Conservation (phyloP, 2,888 invertebrate genomes). For the Calephelis perditalis region DNA sequence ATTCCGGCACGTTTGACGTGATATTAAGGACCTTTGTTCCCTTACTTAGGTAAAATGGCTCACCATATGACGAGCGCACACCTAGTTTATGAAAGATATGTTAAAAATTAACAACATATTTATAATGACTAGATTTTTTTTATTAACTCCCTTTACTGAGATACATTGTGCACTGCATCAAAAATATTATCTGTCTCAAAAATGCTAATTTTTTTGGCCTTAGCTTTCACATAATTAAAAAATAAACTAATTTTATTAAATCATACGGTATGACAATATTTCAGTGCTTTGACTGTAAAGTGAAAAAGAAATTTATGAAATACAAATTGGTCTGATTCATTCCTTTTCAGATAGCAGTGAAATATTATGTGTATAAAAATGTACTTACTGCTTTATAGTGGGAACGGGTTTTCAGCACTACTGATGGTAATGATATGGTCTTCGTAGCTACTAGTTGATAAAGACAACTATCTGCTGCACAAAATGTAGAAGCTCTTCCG, state of each 20-base stretch:
- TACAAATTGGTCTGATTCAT: not conserved
- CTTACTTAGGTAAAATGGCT: constrained; percentile 11
- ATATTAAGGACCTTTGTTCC: not conserved
- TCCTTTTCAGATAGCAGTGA: not conserved
- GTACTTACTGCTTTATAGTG: not conserved
- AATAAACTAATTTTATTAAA: constrained; percentile 1
- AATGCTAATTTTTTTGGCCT: not conserved
- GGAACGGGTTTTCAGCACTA: not conserved
- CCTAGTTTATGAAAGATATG: constrained; percentile 7
- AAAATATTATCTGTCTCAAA: not conserved
- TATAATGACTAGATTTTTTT: constrained; percentile 8
- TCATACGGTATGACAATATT: too few species aligned
- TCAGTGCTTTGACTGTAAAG: not conserved
- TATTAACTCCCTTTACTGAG: not conserved
- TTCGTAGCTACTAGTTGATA: not conserved
- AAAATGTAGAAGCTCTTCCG: not conserved
- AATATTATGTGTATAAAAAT: not conserved
- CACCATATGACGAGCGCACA: constrained; percentile 9
- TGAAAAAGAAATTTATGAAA: not conserved
- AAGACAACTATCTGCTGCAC: not conserved
- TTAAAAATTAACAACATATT: constrained; percentile 6
- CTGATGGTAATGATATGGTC: not conserved
- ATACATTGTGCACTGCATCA: too few species aligned
- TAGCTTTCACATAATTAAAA: not conserved
- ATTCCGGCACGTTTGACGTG: constrained; percentile 8